Evolutionary conservation across 2,888 invertebrate genomes (phyloP).

Genomic region (Megastigmus dorsalis): DNA sequence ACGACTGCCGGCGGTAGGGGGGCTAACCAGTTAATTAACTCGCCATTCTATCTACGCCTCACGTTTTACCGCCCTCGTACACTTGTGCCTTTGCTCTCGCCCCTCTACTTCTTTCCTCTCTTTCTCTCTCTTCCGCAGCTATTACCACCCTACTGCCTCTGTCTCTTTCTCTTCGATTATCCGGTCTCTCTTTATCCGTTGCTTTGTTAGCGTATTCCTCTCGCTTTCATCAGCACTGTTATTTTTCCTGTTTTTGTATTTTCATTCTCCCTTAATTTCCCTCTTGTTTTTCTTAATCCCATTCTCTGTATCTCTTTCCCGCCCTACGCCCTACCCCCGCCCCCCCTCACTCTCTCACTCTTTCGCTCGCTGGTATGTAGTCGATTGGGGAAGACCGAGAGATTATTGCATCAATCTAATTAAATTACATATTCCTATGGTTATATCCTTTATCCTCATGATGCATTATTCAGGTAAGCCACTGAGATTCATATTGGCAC

Average conservation of each 20-base stretch:
- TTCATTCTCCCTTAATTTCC: slow-evolving; percentile 5
- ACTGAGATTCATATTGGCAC: no score
- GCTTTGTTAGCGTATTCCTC: slow-evolving; percentile 6
- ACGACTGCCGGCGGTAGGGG: neutral
- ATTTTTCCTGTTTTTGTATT: slow-evolving; percentile 24
- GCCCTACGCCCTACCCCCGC: no score
- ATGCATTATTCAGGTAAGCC: no score
- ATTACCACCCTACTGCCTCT: no score
- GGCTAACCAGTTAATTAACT: slow-evolving; percentile 54
- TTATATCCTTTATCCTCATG: no score
- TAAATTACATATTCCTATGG: slow-evolving; percentile 41
- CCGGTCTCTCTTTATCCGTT: no score
- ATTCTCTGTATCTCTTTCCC: neutral
- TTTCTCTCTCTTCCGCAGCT: neutral
- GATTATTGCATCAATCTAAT: slow-evolving; percentile 24
- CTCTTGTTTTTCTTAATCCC: neutral
- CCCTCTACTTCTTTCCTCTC: no score
- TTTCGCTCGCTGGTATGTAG: neutral
- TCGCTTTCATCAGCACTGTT: neutral
- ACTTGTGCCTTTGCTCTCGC: no score
- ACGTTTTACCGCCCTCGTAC: slow-evolving; percentile 21
- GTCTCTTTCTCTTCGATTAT: neutral
- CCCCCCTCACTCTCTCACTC: no score
- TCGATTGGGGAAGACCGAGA: neutral
- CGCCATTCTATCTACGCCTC: slow-evolving; percentile 41